phyloP scores from a whole-genome alignment of 1,140 invertebrate genomes.

The Drosophila mauritiana region DNA sequence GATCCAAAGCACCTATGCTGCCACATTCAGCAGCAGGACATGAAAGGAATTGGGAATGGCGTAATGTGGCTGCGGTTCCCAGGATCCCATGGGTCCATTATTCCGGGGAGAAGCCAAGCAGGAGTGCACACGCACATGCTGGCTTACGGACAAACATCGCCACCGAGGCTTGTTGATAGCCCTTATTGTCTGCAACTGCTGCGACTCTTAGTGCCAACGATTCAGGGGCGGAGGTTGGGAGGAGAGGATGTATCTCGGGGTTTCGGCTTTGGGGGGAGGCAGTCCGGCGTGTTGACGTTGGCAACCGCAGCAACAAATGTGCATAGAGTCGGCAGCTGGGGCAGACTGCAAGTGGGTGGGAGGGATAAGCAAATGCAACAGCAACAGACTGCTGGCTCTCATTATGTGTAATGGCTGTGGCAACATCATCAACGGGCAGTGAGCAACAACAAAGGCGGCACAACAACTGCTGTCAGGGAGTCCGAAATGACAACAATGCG shows the following conservation, averaged over 20 bases:
- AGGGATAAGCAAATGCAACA: constrained; percentile 39
- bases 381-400: constrained; percentile 60
- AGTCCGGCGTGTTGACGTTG: constrained; percentile 51
- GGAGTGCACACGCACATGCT: constrained; percentile 14
- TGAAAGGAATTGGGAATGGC: constrained; percentile 15
- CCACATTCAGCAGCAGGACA: constrained; percentile 1
- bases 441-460: constrained; percentile 40
- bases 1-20: too few species aligned
- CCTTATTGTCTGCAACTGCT: constrained; percentile 73
- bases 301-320: constrained; percentile 76
- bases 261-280: not conserved
- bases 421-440: constrained; percentile 66
- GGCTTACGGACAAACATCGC: constrained; percentile 23
- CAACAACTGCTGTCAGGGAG: constrained; percentile 30
- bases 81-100: constrained; percentile 47
- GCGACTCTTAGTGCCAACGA: constrained; percentile 77
- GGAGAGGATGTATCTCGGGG: not conserved
- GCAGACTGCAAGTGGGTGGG: not conserved
- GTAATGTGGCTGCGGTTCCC: constrained; percentile 43
- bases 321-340: constrained; percentile 45
- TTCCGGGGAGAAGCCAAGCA: constrained; percentile 26
- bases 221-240: constrained; percentile 6
- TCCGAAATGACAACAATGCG: constrained; percentile 63
- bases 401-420: constrained; percentile 77
- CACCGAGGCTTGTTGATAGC: constrained; percentile 56